phyloP scores from a whole-genome alignment of 2,113 vertebrate genomes.

The Arothron firmamentum region DNA sequence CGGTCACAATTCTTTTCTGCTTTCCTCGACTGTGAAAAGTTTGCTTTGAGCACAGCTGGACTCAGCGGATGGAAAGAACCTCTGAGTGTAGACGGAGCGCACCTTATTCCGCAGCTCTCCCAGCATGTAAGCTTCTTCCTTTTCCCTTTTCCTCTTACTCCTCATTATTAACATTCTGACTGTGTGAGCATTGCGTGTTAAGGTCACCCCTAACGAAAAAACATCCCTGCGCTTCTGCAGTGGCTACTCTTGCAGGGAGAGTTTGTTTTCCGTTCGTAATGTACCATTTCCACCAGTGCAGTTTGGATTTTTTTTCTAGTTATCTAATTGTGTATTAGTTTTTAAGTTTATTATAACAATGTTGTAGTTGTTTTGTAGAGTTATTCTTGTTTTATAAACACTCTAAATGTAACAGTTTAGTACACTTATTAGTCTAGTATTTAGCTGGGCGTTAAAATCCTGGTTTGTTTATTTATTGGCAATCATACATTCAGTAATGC shows the following conservation, averaged over 20 bases:
- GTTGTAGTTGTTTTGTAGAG: not conserved
- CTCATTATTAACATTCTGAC: constrained; percentile 41
- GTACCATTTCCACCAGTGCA: not conserved
- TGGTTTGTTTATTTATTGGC: too few relatives aligned
- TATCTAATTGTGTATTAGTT: not conserved
- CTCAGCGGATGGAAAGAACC: constrained; percentile 53
- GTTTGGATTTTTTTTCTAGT: not conserved
- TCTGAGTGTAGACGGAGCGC: constrained; percentile 26
- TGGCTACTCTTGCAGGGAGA: constrained; percentile 13
- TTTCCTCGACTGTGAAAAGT: constrained; percentile 54
- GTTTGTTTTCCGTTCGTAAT: not conserved
- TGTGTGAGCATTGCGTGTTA: constrained; percentile 31
- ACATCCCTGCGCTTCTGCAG: constrained; percentile 8
- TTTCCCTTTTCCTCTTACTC: not conserved
- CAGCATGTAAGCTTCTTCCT: constrained; percentile 57
- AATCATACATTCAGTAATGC: too few relatives aligned
- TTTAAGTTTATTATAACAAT: not conserved
- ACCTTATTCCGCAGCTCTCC: constrained; percentile 35
- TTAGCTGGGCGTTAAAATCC: too few relatives aligned
- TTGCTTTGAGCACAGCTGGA: constrained; percentile 52
- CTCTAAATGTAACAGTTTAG: not conserved
- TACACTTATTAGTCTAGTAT: too few relatives aligned
- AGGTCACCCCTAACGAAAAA: constrained; percentile 48
- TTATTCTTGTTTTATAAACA: constrained; percentile 1
- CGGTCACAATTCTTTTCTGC: not conserved